Conservation (phyloP, 2,797 vertebrate genomes). For the Anas georgica region DNA sequence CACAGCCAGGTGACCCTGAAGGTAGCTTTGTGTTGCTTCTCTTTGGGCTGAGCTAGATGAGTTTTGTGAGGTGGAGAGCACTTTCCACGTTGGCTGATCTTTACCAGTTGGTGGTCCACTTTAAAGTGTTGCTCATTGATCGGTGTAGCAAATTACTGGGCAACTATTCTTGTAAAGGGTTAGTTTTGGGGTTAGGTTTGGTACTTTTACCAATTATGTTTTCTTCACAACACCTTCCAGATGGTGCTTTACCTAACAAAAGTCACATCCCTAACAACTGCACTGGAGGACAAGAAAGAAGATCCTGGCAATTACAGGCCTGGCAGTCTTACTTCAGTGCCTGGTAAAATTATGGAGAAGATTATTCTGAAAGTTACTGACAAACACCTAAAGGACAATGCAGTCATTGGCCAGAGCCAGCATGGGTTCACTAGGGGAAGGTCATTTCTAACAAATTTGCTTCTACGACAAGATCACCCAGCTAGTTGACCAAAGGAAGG, state of each 20-base stretch:
- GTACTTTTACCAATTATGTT: neutral
- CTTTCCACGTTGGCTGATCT: neutral
- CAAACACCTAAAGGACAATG: no score
- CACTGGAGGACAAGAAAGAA: neutral
- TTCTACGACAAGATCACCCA: no score
- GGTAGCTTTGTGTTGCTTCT: neutral
- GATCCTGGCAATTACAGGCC: no score
- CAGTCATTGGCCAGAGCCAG: no score
- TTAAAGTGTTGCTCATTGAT: neutral
- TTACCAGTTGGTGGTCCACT: neutral
- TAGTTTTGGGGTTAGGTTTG: neutral
- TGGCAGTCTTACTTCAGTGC: no score
- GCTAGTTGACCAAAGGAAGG: no score
- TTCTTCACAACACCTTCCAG: neutral
- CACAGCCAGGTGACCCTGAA: neutral
- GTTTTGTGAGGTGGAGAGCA: neutral
- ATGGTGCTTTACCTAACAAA: neutral
- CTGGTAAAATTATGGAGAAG: no score
- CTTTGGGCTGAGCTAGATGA: neutral
- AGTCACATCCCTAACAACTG: neutral
- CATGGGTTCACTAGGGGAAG: no score
- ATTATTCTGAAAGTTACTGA: no score
- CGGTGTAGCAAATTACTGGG: neutral
- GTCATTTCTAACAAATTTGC: no score
- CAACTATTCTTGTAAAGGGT: neutral